phyloP scores from a whole-genome alignment of 2,888 invertebrate species.

The Unio delphinus region DNA sequence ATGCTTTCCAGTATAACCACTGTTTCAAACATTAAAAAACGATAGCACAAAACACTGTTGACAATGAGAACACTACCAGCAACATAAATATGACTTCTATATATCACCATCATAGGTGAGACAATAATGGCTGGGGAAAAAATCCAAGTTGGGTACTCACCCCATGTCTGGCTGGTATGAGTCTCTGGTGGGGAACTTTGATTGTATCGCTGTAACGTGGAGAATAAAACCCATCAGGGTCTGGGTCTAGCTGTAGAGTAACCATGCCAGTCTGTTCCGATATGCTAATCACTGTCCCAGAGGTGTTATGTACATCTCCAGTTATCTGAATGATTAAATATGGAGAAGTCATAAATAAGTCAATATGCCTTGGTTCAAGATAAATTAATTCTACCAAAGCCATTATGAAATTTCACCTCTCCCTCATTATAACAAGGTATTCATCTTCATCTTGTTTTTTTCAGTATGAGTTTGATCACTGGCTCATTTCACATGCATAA shows the following conservation, averaged over 20 bases:
- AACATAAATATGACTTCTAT: not conserved
- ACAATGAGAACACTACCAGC: too few relatives aligned
- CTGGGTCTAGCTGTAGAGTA: slow-evolving; percentile 57
- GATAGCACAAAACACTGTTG: too few relatives aligned
- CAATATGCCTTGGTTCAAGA: not conserved
- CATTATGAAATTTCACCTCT: too few relatives aligned
- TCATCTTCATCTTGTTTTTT: too few relatives aligned
- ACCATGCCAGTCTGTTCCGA: slow-evolving; percentile 68
- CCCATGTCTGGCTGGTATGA: slow-evolving; percentile 61
- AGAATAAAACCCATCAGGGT: slow-evolving; percentile 38
- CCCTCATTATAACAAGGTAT: too few relatives aligned
- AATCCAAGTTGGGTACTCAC: slow-evolving; percentile 27
- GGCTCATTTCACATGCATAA: too few relatives aligned
- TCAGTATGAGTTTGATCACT: too few relatives aligned
- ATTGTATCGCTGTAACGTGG: slow-evolving; percentile 63
- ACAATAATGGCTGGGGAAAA: not conserved
- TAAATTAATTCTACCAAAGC: too few relatives aligned
- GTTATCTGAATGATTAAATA: slow-evolving; percentile 48
- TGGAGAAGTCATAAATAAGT: not conserved
- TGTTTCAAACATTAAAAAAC: too few relatives aligned
- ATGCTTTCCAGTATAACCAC: too few relatives aligned
- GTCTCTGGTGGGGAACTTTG: slow-evolving; percentile 62
- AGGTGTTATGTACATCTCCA: slow-evolving; percentile 58
- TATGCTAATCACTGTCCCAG: slow-evolving; percentile 62
- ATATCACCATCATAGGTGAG: too few relatives aligned